A percentile compares a stretch with the other conserved stretches of the same genome.
Conservation (phyloP, 37 sponge, comb jelly and placozoan genomes). For the Agelas oroides region DNA sequence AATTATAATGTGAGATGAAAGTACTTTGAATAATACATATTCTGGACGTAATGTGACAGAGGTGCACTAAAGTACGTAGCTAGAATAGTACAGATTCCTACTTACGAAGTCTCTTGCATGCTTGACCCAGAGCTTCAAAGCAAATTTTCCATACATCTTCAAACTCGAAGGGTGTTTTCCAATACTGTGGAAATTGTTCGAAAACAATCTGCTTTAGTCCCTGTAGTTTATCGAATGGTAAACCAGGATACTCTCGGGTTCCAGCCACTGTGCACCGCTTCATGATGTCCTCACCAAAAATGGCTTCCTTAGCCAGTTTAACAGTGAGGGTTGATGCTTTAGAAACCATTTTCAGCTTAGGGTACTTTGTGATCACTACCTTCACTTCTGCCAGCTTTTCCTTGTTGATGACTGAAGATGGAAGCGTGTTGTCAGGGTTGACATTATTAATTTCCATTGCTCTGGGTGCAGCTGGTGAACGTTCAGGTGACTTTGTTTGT, state of each 20-base stretch:
- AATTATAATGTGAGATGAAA: no score
- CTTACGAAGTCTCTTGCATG: not conserved
- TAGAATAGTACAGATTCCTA: no score
- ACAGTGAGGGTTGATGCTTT: constrained; percentile 11
- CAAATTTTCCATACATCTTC: constrained; percentile 3
- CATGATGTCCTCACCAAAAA: constrained; percentile 24
- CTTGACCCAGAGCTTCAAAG: not conserved
- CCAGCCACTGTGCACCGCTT: constrained; percentile 5
- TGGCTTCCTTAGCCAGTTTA: not conserved
- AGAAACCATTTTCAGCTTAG: not conserved
- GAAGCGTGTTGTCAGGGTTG: no score
- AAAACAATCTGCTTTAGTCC: constrained; percentile 7
- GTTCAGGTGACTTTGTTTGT: no score
- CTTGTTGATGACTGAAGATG: no score
- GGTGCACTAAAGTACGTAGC: no score
- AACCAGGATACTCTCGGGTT: not conserved
- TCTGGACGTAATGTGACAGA: no score
- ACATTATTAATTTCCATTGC: no score
- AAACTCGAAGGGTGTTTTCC: constrained; percentile 25
- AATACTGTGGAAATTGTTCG: constrained; percentile 5
- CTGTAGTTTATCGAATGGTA: constrained; percentile 4
- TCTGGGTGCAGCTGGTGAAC: no score
- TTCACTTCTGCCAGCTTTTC: not conserved
- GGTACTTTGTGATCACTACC: not conserved
- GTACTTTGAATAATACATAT: no score